Conservation (phyloP, 1,140 invertebrate species). For the Penaeus chinensis region DNA sequence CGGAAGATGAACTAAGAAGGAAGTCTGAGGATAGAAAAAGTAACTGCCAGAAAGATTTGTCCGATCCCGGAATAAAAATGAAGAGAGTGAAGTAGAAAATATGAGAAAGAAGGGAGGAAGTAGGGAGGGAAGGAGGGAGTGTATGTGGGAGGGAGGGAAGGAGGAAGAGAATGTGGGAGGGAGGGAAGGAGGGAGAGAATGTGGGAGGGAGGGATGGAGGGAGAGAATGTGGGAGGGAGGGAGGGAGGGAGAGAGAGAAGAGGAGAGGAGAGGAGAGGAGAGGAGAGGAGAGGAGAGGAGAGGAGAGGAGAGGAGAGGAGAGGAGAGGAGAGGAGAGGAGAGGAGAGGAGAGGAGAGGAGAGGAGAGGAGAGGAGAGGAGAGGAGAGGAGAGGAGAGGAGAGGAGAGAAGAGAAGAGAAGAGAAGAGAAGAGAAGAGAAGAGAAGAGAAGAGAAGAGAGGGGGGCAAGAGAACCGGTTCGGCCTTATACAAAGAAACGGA, state of each 20-base stretch:
- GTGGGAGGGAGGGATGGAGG: background rate
- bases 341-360: background rate
- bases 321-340: background rate
- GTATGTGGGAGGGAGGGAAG: background rate
- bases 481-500: too few species aligned
- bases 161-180: background rate
- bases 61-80: too few species aligned
- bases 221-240: background rate
- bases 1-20: too few species aligned
- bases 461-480: background rate
- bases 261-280: too few species aligned
- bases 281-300: background rate
- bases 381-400: background rate
- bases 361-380: background rate
- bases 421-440: background rate
- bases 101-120: background rate
- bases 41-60: too few species aligned
- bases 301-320: background rate
- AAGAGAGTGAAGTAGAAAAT: background rate
- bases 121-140: background rate
- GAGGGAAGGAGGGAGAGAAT: background rate
- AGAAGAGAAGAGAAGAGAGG: background rate
- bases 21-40: too few species aligned
- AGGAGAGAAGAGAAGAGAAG: background rate
- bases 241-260: background rate